A percentile compares a stretch with the other conserved stretches of the same genome.
Conservation (phyloP, 2,888 invertebrate genomes). For the Salpingus planirostris region DNA sequence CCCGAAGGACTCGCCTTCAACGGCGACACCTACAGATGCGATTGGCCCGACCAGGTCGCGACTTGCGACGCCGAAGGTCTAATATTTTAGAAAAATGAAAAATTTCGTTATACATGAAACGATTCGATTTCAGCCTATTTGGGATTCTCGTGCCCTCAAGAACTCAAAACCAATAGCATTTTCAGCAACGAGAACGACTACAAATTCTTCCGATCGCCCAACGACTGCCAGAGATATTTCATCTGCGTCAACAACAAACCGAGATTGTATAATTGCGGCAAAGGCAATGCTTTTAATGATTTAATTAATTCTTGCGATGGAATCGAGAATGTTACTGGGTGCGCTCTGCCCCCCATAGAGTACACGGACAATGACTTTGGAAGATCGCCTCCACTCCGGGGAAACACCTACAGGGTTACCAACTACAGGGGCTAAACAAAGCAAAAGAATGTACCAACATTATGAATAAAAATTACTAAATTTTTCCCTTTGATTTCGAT, state of each 20-base stretch:
- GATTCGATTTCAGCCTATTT: slow-evolving; percentile 69
- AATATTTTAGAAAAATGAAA: background rate
- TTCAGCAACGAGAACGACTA: slow-evolving; percentile 44
- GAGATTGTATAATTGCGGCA: slow-evolving; percentile 66
- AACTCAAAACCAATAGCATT: slow-evolving; percentile 39
- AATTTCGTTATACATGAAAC: background rate
- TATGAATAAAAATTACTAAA: no score
- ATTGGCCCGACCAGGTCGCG: slow-evolving; percentile 79
- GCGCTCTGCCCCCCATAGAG: slow-evolving; percentile 41
- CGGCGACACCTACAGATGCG: slow-evolving; percentile 63
- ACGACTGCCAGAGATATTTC: slow-evolving; percentile 70
- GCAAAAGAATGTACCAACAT: no score
- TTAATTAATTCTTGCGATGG: slow-evolving; percentile 63
- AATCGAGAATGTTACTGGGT: slow-evolving; percentile 67
- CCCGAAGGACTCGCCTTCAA: slow-evolving; percentile 68
- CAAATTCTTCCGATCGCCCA: slow-evolving; percentile 48
- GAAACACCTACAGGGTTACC: no score
- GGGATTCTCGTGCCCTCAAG: slow-evolving; percentile 71
- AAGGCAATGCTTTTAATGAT: slow-evolving; percentile 69
- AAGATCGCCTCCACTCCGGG: no score
- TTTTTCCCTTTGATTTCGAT: no score
- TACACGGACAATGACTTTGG: background rate
- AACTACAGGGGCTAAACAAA: no score
- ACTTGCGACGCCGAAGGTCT: slow-evolving; percentile 74
- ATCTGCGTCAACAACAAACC: slow-evolving; percentile 68